phyloP scores from a whole-genome alignment of 2,797 vertebrate genomes.

The Cercopithecus mitis region DNA sequence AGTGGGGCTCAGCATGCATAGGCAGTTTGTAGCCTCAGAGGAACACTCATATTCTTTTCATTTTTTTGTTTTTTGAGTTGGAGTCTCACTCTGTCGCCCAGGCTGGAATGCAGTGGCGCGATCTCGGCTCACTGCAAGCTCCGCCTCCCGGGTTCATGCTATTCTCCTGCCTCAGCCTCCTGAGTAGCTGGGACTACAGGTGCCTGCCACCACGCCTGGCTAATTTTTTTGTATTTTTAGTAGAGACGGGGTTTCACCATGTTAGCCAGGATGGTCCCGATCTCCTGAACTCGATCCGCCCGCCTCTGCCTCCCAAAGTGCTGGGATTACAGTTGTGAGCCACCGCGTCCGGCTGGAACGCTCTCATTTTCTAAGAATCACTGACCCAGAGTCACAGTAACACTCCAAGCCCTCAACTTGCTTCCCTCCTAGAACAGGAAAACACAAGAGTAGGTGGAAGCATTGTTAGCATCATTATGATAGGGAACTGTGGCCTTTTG shows the following conservation, averaged over 20 bases:
- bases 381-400: background rate
- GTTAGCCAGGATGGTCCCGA: too few species aligned
- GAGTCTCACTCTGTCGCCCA: background rate
- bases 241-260: too few species aligned
- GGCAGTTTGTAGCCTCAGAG: background rate
- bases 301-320: too few species aligned
- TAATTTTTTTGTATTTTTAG: background rate
- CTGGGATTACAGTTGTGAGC: too few species aligned
- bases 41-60: background rate
- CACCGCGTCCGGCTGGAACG: too few species aligned
- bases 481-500: background rate
- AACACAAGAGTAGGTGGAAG: background rate
- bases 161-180: background rate
- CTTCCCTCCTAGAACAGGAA: background rate
- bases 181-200: background rate
- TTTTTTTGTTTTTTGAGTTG: background rate
- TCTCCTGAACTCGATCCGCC: too few species aligned
- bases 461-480: background rate
- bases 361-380: background rate
- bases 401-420: background rate
- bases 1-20: rapidly evolving
- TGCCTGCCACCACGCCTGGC: rapidly evolving
- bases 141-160: rapidly evolving
- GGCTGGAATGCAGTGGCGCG: background rate
- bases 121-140: background rate